These are phyloP conservation scores for Trypoxylon attenuatum DNA, from an alignment of 2,888 invertebrate species.

Conservation along the genomic window DNA sequence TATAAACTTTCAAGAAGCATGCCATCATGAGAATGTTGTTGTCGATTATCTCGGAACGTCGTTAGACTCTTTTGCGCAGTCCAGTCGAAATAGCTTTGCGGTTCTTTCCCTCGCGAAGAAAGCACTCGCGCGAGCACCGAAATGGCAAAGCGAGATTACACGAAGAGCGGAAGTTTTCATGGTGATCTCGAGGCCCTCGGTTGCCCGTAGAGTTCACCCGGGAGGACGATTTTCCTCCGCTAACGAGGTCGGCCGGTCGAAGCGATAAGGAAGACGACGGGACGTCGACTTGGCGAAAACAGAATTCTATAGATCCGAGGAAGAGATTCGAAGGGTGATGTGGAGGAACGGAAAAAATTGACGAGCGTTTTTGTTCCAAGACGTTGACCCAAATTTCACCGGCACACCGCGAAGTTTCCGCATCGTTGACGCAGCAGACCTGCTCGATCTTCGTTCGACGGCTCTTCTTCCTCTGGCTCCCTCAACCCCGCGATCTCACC, in stretches of 20 bases:
- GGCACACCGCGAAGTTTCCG: slow-evolving; percentile 51
- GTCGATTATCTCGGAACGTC: too few relatives aligned
- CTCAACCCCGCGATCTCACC: slow-evolving; percentile 24
- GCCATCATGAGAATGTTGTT: too few relatives aligned
- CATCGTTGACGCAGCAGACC: slow-evolving; percentile 54
- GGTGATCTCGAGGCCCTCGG: slow-evolving; percentile 10
- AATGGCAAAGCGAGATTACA: too few relatives aligned
- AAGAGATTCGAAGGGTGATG: slow-evolving; percentile 28
- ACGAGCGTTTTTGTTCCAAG: slow-evolving; percentile 50
- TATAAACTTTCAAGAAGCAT: too few relatives aligned
- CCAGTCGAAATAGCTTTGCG: too few relatives aligned
- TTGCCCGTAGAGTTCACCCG: slow-evolving; percentile 23
- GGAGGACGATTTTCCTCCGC: slow-evolving; percentile 29
- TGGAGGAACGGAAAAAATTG: slow-evolving; percentile 44
- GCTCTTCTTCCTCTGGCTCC: slow-evolving; percentile 15
- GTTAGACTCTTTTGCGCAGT: too few relatives aligned
- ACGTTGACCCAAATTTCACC: slow-evolving; percentile 56
- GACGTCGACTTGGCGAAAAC: slow-evolving; percentile 49
- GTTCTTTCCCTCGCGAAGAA: too few relatives aligned
- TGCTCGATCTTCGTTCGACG: slow-evolving; percentile 6
- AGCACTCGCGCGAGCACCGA: too few relatives aligned
- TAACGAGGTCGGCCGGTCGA: slow-evolving; percentile 37
- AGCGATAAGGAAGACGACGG: slow-evolving; percentile 43
- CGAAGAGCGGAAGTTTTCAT: not conserved
- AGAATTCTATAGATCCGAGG: slow-evolving; percentile 32